Conservation (phyloP, 1,140 invertebrate species). For the Pissodes strobi region DNA sequence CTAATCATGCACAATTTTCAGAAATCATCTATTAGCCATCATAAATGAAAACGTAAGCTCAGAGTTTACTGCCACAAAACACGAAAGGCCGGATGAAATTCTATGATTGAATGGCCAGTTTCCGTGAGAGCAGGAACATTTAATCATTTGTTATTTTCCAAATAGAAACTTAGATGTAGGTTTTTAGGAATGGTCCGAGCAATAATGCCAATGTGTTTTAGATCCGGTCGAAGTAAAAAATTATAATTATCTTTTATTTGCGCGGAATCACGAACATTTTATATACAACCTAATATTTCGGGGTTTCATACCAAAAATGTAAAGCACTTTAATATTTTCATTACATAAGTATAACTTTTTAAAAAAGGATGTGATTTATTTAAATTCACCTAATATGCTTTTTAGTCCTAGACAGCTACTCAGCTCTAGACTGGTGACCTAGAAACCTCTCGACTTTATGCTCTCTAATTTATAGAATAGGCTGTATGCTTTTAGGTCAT, state of each 20-base stretch:
- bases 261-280: background rate
- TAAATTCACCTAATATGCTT: background rate
- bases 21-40: slow-evolving; percentile 12
- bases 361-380: no score
- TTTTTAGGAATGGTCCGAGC: slow-evolving; percentile 1
- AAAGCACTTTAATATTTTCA: no score
- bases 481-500: background rate
- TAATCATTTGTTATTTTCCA: slow-evolving; percentile 6
- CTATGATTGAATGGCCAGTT: slow-evolving; percentile 18
- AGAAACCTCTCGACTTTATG: background rate
- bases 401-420: no score
- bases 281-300: no score
- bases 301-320: no score
- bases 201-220: no score
- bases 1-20: slow-evolving; percentile 14
- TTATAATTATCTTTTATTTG: no score
- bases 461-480: background rate
- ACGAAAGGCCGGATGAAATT: slow-evolving; percentile 14
- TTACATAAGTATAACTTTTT: no score
- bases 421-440: background rate
- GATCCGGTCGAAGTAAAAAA: no score
- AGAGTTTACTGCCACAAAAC: slow-evolving; percentile 12
- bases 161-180: no score
- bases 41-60: slow-evolving; percentile 7
- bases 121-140: slow-evolving; percentile 12